Evolutionary conservation across 92 coral and sea anemone genomes (phyloP), one percentile per base, ranked within the genome.

Genomic region (Phenganax stokvisi): DNA sequence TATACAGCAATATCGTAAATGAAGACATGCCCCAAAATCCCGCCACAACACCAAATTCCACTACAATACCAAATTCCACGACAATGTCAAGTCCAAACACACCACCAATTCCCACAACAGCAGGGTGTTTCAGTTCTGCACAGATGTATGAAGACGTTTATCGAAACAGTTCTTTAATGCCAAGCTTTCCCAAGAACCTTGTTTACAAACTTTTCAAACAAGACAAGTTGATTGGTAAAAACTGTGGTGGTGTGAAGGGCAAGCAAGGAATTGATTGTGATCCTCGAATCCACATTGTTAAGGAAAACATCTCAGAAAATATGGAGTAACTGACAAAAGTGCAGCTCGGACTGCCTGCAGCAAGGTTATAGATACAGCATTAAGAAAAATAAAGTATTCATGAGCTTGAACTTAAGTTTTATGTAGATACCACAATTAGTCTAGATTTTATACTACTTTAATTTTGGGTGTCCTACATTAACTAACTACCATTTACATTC

Each of bases 321-420:
- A 72, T 25, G 13, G 77, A 51, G 77, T 72, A 10, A 55, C 57
- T 12, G 77, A 72, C 77, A 72, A 28, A 52, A 17, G 52, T 10
- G 60, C 11, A 4, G 60, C 77, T 37, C 44, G 77, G 77, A 51
- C 11, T 51, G 57, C 37, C 6, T 72, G 77, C 37, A 57, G 77
- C 57, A 44, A 72, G 60, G 77, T 57, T 12, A 55, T 72, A 16
- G 77, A 72, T 28, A 55, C 57, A 13, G 77, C 77, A 13, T n/a
- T 72, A 25, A 2, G 60, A 70, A 52, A 72, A 72, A 55, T 55
- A 31, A 72, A 72, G 58, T 52, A 17, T 72, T 16, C 57, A 13
- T 37, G 47, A 37, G 5, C 47, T 37, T 37, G 47, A 37, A 37
- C 47, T 37, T 1, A 37, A 37, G 3, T 37, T 37, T 37, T 37